phyloP scores from a whole-genome alignment of 2,113 vertebrate genomes.

The Odontesthes bonariensis region DNA sequence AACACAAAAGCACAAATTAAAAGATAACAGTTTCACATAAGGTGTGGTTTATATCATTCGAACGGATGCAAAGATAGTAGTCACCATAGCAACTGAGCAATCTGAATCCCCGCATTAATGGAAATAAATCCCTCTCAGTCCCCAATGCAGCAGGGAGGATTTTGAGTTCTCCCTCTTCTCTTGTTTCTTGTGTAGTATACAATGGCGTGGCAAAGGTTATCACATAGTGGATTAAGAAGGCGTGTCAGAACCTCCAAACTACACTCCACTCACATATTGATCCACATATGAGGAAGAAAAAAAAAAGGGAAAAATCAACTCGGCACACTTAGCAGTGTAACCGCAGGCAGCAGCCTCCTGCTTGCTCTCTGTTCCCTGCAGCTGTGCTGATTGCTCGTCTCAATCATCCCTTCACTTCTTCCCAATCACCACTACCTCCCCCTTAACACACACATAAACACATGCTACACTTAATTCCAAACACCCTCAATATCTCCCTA shows the following conservation, averaged over 20 bases:
- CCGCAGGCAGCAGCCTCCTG: conserved; percentile 69
- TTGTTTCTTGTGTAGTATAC: conserved; percentile 43
- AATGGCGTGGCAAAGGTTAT: conserved; percentile 53
- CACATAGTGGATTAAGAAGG: conserved; percentile 74
- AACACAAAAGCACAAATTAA: conserved; percentile 13
- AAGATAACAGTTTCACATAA: neutral
- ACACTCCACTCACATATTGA: conserved; percentile 71
- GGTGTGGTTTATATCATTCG: conserved; percentile 29
- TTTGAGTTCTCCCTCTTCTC: conserved; percentile 15
- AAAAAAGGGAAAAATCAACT: conserved; percentile 14
- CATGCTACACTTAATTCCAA: conserved; percentile 28
- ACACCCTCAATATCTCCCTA: conserved; percentile 29
- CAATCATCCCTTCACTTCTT: conserved; percentile 71
- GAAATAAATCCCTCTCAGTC: conserved; percentile 24
- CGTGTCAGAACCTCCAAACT: conserved; percentile 55
- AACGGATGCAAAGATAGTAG: conserved; percentile 32
- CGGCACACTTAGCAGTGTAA: conserved; percentile 64
- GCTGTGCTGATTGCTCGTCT: conserved; percentile 79
- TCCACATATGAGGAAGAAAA: conserved; percentile 26
- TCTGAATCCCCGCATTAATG: conserved; percentile 42
- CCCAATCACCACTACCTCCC: conserved; percentile 2
- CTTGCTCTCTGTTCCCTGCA: conserved; percentile 69
- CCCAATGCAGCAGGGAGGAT: conserved; percentile 9
- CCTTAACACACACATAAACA: conserved; percentile 22
- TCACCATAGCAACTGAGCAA: conserved; percentile 50